A percentile compares a stretch with the other conserved stretches of the same genome.
Conservation (phyloP, 2,113 vertebrate genomes). For the Rhagologus leucostigma region DNA sequence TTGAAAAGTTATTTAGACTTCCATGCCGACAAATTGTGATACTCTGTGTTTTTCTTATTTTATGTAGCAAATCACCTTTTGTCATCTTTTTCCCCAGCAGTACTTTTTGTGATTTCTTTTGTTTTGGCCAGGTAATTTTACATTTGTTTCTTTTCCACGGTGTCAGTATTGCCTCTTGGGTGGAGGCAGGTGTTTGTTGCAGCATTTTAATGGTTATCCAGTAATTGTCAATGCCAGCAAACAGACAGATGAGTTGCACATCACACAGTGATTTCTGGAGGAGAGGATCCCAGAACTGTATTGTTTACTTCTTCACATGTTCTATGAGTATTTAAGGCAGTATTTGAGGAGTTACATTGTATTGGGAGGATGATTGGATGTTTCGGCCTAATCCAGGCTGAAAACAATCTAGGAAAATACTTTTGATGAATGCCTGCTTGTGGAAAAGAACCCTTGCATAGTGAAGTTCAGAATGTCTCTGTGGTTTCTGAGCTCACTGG, state of each 20-base stretch:
- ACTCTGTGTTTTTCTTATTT: background rate
- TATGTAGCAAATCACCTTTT: background rate
- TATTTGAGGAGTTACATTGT: background rate
- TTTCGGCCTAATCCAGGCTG: background rate
- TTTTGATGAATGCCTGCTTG: background rate
- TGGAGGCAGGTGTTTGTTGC: background rate
- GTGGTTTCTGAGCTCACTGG: background rate
- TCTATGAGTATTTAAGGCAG: background rate
- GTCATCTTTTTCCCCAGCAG: background rate
- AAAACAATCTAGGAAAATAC: background rate
- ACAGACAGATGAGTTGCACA: background rate
- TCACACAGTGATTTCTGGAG: background rate
- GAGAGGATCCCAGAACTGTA: background rate
- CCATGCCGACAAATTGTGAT: background rate
- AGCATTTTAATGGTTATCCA: background rate
- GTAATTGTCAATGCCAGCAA: background rate
- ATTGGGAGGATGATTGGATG: background rate
- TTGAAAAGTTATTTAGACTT: background rate
- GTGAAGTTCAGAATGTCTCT: background rate
- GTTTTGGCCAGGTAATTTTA: background rate
- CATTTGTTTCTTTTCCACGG: background rate
- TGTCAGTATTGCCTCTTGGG: background rate
- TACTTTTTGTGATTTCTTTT: background rate
- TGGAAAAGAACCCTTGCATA: background rate
- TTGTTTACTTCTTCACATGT: background rate